Conservation (phyloP, 64 coral and sea anemone genomes). For the Dendronephthya gigantea region DNA sequence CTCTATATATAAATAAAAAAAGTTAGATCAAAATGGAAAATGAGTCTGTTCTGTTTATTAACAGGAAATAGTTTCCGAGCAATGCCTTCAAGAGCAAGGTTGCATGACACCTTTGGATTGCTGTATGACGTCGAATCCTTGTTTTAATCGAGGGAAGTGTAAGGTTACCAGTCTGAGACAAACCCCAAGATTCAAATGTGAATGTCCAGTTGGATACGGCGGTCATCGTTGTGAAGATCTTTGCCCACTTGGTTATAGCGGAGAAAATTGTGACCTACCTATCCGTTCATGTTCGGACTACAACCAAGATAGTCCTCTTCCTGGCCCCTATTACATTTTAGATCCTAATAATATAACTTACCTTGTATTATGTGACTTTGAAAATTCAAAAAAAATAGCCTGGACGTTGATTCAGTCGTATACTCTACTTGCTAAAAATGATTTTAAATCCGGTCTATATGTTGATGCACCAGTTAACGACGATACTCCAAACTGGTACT, state of each 20-base stretch:
- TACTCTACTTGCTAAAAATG: no score
- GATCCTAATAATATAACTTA: background rate
- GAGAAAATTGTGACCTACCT: background rate
- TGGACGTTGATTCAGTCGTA: background rate
- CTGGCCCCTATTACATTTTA: background rate
- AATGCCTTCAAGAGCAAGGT: background rate
- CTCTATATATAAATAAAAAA: background rate
- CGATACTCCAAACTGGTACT: no score
- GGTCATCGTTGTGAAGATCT: background rate
- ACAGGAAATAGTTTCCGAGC: background rate
- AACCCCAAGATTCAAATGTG: background rate
- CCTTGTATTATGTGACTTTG: background rate
- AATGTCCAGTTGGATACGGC: background rate
- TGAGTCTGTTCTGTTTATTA: background rate
- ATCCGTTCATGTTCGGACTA: background rate
- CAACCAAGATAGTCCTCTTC: background rate
- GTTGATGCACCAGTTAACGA: no score
- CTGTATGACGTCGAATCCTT: background rate
- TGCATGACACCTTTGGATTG: background rate
- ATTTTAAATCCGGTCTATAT: no score
- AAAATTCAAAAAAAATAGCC: background rate
- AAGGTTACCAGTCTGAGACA: background rate
- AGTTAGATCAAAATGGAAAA: background rate
- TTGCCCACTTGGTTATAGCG: background rate
- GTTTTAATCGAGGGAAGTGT: background rate